These are phyloP conservation scores for Parapristionchus giblindavisi DNA, from an alignment of 2,888 invertebrate species.

Conservation along the genomic window DNA sequence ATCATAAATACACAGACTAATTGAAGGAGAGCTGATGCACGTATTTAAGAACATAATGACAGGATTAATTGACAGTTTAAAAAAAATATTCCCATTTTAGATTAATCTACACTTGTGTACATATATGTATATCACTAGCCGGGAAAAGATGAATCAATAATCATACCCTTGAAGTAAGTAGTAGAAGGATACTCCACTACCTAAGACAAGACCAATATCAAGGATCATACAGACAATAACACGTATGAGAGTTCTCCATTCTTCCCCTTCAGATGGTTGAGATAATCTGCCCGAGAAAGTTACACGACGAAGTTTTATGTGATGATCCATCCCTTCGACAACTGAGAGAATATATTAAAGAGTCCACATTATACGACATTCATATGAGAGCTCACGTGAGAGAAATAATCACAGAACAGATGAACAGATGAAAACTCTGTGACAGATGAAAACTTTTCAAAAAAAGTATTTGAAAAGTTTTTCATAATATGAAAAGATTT, in stretches of 20 bases:
- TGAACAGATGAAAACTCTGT: background rate
- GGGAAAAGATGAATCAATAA: background rate
- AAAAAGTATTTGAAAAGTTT: no score
- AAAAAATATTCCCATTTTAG: no score
- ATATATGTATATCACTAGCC: no score
- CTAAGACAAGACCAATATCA: constrained; percentile 15
- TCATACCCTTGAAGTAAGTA: constrained; percentile 31
- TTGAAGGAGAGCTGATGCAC: no score
- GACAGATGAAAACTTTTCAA: background rate
- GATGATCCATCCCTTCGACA: constrained; percentile 5
- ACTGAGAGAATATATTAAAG: background rate
- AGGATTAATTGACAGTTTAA: no score
- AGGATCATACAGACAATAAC: constrained; percentile 8
- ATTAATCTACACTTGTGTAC: no score
- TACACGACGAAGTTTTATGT: constrained; percentile 14
- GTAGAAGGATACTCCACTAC: constrained; percentile 5
- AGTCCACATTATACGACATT: no score
- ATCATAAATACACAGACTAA: no score
- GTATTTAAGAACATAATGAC: no score
- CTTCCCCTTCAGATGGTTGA: constrained; percentile 23
- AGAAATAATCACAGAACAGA: background rate
- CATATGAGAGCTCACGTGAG: no score
- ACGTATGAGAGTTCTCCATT: background rate
- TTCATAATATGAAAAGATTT: no score
- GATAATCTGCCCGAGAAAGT: constrained; percentile 20